Base-by-base conservation (phyloP, 2,888 invertebrate genomes). In the Ennomos erosarius region DNA sequence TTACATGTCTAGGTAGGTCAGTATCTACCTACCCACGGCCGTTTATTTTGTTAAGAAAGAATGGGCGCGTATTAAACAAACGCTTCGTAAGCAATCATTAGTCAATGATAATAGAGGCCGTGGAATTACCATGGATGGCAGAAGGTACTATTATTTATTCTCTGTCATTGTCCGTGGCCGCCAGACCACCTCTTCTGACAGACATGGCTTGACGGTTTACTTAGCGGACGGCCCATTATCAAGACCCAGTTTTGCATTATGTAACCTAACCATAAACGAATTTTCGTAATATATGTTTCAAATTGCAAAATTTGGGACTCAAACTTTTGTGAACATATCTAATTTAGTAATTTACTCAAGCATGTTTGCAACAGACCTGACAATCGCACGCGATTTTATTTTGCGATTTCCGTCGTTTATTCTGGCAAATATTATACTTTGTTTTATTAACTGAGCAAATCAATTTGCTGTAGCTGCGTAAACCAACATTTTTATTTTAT, bases 241-340 rank as follows among this genome's bases (percentile, higher is more conserved):
- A 65, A 64, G 59, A 59, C 64, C 64, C 53, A 58, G 63, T 70
- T 75, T 66, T 16, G 34, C 56, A 54, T 76, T 70, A 73, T 70
- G 74, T 71, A 77, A 65, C 50, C 40, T 60, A 61, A 62, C 55
- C 64, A 59, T 67, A 71, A 68, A 65, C 52, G 58, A 55, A 68
- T 73, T 76, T 74, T 65, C 74, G 70, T 70, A 70, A 75, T 57
- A 53, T 49, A 52, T 53, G 61, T 67, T 58, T 48, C 56, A 68
- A 68, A 69, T 72, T 73, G 69, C 68, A 70, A 70, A 68, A 74
- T 74, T 70, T 68, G 26, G 68, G 59, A 66, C 71, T 69, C 47
- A 42, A 34, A 43, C 49, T 13, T 43, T 58, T 67, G 40, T 52
- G 58, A 45, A 43, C 43, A 34, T 48, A 48, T 56, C 63, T 53